Conservation (phyloP, 2,797 vertebrate genomes). For the Cuniculus paca region DNA sequence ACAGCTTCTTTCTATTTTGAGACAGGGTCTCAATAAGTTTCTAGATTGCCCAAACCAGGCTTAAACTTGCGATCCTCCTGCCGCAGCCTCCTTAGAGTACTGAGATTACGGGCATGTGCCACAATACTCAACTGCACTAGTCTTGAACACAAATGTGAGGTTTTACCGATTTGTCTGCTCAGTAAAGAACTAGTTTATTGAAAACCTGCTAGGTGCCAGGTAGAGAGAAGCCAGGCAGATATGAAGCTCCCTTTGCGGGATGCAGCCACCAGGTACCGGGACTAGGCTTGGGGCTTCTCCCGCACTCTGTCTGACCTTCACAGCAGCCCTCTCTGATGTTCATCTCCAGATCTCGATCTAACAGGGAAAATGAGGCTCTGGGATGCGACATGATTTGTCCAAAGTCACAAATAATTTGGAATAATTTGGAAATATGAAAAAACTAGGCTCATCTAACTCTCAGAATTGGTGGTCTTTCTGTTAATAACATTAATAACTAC, state of each 20-base stretch:
- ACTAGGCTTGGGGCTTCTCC: neutral
- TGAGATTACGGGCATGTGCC: neutral
- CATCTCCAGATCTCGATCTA: neutral
- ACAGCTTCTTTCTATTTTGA: neutral
- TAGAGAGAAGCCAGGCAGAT: neutral
- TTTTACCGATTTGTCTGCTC: neutral
- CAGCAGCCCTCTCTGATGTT: neutral
- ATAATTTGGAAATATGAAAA: slow-evolving; percentile 10
- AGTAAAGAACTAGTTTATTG: neutral
- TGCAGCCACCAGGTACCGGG: neutral
- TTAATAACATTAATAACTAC: slow-evolving; percentile 17
- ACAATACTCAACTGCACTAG: neutral
- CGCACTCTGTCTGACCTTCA: neutral
- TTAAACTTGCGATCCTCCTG: neutral
- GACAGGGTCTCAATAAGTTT: neutral
- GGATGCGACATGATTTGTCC: neutral
- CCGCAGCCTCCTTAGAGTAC: neutral
- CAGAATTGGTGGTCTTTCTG: neutral
- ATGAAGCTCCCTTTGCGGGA: neutral
- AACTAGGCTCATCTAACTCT: neutral
- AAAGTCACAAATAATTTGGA: neutral
- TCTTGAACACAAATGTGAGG: neutral
- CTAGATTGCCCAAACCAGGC: neutral
- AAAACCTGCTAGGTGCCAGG: neutral
- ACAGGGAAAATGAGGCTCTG: neutral